These are phyloP conservation scores for Nephrotoma appendiculata DNA, from an alignment of 2,888 invertebrate genomes.

Conservation along the genomic window DNA sequence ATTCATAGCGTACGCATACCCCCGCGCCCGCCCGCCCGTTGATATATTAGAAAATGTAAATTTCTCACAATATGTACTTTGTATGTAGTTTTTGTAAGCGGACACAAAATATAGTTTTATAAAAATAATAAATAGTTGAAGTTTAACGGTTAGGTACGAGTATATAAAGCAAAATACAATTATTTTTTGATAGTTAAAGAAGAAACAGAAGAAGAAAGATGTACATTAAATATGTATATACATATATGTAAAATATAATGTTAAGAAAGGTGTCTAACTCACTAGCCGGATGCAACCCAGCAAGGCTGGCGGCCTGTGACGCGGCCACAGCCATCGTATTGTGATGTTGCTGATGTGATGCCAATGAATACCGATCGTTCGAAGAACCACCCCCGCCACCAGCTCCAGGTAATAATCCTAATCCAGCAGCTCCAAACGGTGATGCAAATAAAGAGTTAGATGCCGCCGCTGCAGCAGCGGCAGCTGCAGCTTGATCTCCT, in stretches of 20 bases:
- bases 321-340: constrained; percentile 71
- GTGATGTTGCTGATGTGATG: constrained; percentile 40
- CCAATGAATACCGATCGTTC: constrained; percentile 31
- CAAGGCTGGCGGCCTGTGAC: constrained; percentile 68
- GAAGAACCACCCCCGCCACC: constrained; percentile 32
- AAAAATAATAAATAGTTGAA: not conserved
- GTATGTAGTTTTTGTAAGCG: not conserved
- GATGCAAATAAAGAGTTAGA: constrained; percentile 31
- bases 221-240: not conserved
- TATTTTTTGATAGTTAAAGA: not conserved
- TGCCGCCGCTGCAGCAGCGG: constrained; percentile 31
- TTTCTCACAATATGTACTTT: not conserved
- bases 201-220: not conserved
- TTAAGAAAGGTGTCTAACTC: constrained; percentile 16
- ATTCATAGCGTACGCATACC: not conserved
- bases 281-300: constrained; percentile 61
- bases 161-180: not conserved
- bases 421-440: constrained; percentile 31
- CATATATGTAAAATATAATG: not conserved
- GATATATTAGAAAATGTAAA: not conserved
- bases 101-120: not conserved
- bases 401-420: constrained; percentile 25
- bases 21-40: not conserved
- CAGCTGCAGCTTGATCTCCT: constrained; percentile 31
- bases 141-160: not conserved